A percentile compares a stretch with the other conserved stretches of the same genome.
These are phyloP conservation scores for Enteromius unitaeniatus DNA, from an alignment of 2,797 vertebrate genomes.

Conservation along the genomic window DNA sequence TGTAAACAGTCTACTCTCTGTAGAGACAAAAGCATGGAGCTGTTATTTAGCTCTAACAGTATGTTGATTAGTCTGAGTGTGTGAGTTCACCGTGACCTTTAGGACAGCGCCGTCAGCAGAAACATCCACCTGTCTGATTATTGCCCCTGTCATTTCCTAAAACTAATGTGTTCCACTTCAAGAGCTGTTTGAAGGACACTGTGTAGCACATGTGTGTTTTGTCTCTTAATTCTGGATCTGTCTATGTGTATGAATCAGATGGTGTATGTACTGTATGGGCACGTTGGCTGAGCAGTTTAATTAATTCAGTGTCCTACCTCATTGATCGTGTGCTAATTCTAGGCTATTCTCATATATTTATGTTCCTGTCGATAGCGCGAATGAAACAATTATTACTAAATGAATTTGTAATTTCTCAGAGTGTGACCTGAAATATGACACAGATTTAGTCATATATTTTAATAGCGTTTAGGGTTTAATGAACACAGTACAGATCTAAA, in stretches of 20 bases:
- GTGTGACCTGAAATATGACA: neutral
- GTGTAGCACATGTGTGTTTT: neutral
- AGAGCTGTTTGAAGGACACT: slow-evolving; percentile 20
- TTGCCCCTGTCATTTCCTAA: slow-evolving; percentile 25
- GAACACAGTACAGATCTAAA: neutral
- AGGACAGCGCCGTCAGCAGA: slow-evolving; percentile 27
- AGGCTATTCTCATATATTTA: slow-evolving; percentile 72
- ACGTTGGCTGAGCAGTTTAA: slow-evolving; percentile 41
- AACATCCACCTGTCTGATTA: slow-evolving; percentile 40
- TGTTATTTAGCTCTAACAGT: slow-evolving; percentile 21
- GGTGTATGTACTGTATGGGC: slow-evolving; percentile 46
- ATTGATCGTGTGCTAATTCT: slow-evolving; percentile 67
- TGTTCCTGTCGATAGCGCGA: slow-evolving; percentile 62
- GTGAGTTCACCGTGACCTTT: slow-evolving; percentile 36
- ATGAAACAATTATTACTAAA: slow-evolving; percentile 56
- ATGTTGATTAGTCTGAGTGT: slow-evolving; percentile 28
- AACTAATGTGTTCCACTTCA: slow-evolving; percentile 23
- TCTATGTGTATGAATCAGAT: slow-evolving; percentile 16
- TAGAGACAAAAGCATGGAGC: neutral
- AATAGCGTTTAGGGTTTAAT: neutral
- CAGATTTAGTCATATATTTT: neutral
- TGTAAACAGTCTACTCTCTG: neutral
- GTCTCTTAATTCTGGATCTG: slow-evolving; percentile 10
- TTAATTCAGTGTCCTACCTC: slow-evolving; percentile 30
- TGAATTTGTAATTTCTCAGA: neutral